These are phyloP conservation scores for Ooceraea biroi DNA, from an alignment of 1,140 invertebrate species.

Conservation along the genomic window DNA sequence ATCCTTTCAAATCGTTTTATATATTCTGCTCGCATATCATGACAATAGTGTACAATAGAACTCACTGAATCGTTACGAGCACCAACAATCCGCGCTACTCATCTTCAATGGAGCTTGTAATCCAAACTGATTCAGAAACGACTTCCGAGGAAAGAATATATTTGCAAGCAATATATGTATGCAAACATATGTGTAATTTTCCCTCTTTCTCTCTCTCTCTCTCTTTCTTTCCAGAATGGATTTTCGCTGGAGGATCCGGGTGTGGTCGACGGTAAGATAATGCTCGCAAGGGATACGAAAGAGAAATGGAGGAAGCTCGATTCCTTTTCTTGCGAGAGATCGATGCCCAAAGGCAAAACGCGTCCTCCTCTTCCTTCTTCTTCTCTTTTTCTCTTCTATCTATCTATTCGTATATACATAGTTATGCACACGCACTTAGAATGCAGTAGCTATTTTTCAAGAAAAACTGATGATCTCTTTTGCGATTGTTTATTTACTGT, in stretches of 20 bases:
- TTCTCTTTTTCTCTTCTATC: constrained; percentile 30
- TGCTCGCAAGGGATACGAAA: constrained; percentile 64
- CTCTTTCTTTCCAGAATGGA: constrained; percentile 30
- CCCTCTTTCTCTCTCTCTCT: too few relatives aligned
- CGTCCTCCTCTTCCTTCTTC: constrained; percentile 49
- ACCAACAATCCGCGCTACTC: constrained; percentile 38
- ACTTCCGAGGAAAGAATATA: constrained; percentile 75
- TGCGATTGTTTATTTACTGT: not conserved
- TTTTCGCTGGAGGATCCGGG: constrained; percentile 79
- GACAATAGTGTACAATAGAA: constrained; percentile 33
- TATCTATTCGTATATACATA: constrained; percentile 7
- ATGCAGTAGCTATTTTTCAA: constrained; percentile 60
- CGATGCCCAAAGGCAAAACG: constrained; percentile 76
- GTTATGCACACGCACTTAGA: constrained; percentile 8
- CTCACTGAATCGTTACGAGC: constrained; percentile 28
- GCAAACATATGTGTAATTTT: constrained; percentile 56
- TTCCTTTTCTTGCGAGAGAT: constrained; percentile 71
- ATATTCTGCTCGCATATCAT: constrained; percentile 15
- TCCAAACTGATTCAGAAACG: too few relatives aligned
- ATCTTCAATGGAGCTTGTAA: too few relatives aligned
- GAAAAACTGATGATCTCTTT: constrained; percentile 57
- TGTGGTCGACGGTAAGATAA: constrained; percentile 82
- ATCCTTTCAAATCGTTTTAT: too few relatives aligned
- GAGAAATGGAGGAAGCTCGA: constrained; percentile 14
- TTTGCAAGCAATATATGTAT: constrained; percentile 64